Evolutionary conservation across 2,113 vertebrate genomes (phyloP), one percentile per base, ranked within the genome.

Genomic region (Labrus mixtus): DNA sequence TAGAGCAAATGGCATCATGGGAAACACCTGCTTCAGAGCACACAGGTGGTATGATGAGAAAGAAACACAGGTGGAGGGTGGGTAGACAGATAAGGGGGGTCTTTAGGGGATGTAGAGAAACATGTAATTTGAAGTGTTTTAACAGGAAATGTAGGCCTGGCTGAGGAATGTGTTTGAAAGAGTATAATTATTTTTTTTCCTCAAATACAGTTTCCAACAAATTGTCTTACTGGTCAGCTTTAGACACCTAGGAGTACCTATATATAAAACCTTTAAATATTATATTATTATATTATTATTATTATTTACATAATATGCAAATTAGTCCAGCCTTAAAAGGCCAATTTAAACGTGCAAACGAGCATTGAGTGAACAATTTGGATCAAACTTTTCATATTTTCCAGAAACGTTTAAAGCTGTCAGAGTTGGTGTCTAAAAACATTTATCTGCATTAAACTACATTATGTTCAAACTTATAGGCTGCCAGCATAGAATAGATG

Each of bases 1-100:
- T 33, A 78, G 84, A 58, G 62, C 68, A 53, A 71, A 67, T 2
- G 63, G 81, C 70, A 83, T 84, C 76, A 88, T 79, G 82, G 73
- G 87, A 91, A 90, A 91, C 88, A 92, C 91, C 86, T 91, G 87
- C 83, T 91, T 91, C 64, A 23, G 36, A 60, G 78, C n/a, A 66
- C 60, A 84, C 83, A 90, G 85, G 87, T 83, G 75, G 78, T 73
- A 36, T 0, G 13, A 53, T 62, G 63, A 75, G 46, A 73, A 58
- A 56, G 51, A 43, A 56, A 33, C 17, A 55, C 20, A 22, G 17
- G 12, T 33, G 20, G 19, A 22, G 9, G 33, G 11, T n/a, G 39
- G n/a, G 46, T 68, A 41, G 64, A 70, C 17, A 15, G 29, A 55
- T n/a, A 16, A 43, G 50, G 20, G 11, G 25, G 75, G 23, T 55